Percentiles rank a stretch among this genome's conserved stretches.
Conservation (phyloP, 2,113 vertebrate genomes). For the Spheniscus mendiculus region DNA sequence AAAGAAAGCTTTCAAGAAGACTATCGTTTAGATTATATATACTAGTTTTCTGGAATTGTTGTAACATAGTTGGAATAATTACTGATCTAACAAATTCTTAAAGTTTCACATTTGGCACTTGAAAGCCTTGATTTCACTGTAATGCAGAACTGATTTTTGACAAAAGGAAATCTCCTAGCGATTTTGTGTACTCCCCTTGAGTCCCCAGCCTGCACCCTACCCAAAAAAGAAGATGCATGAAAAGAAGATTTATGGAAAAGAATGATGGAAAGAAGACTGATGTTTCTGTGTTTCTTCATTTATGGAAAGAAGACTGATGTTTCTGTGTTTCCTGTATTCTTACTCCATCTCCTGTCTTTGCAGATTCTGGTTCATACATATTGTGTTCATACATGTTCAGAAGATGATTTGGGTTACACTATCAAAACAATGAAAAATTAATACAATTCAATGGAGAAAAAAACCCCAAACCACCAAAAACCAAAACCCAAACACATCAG, state of each 20-base stretch:
- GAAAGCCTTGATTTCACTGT: not conserved
- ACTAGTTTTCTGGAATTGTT: not conserved
- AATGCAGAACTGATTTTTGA: not conserved
- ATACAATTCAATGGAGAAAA: not conserved
- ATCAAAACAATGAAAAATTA: not conserved
- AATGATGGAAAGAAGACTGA: not conserved
- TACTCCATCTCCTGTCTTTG: not conserved
- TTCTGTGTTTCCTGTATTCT: not conserved
- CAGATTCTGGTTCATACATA: not conserved
- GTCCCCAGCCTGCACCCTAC: not conserved
- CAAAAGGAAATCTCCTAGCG: not conserved
- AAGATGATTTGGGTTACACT: not conserved
- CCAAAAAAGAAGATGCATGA: not conserved
- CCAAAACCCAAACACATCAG: not conserved
- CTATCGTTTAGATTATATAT: not conserved
- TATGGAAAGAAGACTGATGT: not conserved
- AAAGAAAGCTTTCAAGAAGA: not conserved
- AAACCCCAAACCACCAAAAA: accelerated
- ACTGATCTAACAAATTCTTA: not conserved
- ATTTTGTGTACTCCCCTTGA: not conserved
- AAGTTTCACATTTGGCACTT: not conserved
- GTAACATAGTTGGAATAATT: not conserved
- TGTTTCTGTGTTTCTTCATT: not conserved
- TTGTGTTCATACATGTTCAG: not conserved
- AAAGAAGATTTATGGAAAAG: no score